Conservation (phyloP, 2,113 vertebrate species). For the Alexandromys fortis region DNA sequence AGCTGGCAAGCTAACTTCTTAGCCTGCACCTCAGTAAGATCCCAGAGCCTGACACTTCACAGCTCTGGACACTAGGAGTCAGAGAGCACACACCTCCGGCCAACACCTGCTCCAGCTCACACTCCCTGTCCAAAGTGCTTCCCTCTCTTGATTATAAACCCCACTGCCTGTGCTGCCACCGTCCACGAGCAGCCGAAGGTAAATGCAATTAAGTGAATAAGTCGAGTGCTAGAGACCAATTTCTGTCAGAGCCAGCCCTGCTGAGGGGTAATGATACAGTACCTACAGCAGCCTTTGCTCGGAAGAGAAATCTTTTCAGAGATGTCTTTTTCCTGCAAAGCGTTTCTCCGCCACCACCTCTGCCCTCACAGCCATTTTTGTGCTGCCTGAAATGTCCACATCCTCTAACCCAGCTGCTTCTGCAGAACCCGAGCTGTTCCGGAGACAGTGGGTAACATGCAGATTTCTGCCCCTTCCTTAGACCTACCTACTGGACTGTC, state of each 20-base stretch:
- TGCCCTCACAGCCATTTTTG: not conserved
- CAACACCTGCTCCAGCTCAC: not conserved
- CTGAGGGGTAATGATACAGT: conserved; percentile 62
- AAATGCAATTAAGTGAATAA: conserved; percentile 76
- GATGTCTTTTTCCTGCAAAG: conserved; percentile 50
- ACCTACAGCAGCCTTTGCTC: conserved; percentile 61
- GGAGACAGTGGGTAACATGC: not conserved
- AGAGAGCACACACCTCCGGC: not conserved
- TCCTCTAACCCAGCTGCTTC: not conserved
- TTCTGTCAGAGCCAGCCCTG: conserved; percentile 71
- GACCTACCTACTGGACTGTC: not conserved
- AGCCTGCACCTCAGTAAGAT: not conserved
- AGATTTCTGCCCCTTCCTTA: not conserved
- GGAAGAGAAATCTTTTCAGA: conserved; percentile 64
- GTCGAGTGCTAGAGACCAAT: conserved; percentile 70
- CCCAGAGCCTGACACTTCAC: not conserved
- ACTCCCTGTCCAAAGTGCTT: conserved; percentile 29
- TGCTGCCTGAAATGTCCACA: not conserved
- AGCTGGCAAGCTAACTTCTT: conserved; percentile 1
- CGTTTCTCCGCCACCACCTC: not conserved
- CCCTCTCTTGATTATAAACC: conserved; percentile 44
- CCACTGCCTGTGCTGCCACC: not conserved
- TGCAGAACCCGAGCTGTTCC: not conserved
- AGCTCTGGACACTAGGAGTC: not conserved
- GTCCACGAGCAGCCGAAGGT: conserved; percentile 48